Conservation (phyloP, 1,140 invertebrate species). For the Theocolax elegans region DNA sequence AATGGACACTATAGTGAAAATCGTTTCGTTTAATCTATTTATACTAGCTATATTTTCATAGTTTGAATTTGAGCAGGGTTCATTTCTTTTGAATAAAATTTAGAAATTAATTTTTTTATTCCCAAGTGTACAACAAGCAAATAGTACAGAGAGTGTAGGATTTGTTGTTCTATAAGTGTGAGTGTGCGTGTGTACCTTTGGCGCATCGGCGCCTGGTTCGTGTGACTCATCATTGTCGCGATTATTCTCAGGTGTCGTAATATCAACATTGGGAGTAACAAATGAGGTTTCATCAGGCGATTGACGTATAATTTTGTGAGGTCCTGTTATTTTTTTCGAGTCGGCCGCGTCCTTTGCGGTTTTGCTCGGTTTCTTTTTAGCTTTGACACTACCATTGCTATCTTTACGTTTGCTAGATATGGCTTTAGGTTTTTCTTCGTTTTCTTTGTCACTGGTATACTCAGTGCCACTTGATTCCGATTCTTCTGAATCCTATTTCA, state of each 20-base stretch:
- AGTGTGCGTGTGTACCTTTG: not conserved
- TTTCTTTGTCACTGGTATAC: not conserved
- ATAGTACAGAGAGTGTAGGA: not conserved
- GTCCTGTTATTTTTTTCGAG: not conserved
- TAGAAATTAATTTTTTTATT: no score
- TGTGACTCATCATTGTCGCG: not conserved
- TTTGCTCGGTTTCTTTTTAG: no score
- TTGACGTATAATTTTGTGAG: not conserved
- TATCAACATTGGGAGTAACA: not conserved
- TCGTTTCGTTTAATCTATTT: no score
- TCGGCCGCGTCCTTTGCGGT: no score
- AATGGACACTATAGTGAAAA: no score
- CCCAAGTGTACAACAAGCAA: no score
- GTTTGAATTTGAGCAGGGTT: no score
- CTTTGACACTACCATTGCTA: not conserved
- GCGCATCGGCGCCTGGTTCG: not conserved
- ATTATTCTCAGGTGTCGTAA: not conserved
- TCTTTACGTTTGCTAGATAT: not conserved
- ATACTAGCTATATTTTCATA: no score
- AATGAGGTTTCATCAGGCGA: not conserved
- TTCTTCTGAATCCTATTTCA: no score
- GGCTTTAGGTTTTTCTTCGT: not conserved
- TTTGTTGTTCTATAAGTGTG: not conserved
- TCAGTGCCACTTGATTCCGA: no score
- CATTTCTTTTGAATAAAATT: no score